A percentile compares a stretch with the other conserved stretches of the same genome.
Evolutionary conservation across 1,140 invertebrate species (phyloP).

Genomic region (Druon quercuslanigerum): DNA sequence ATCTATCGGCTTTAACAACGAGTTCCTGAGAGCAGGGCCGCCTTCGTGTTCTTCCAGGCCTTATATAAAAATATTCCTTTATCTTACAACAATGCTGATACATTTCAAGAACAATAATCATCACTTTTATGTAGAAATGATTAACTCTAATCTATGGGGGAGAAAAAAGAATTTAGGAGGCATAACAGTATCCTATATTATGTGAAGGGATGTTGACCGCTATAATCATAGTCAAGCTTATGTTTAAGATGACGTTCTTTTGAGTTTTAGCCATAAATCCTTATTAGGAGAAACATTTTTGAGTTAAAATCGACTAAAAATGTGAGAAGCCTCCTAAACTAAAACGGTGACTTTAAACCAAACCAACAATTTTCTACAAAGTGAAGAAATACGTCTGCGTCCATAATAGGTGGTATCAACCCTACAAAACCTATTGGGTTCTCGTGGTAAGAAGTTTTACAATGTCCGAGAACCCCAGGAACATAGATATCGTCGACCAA

Average conservation of each 20-base stretch:
- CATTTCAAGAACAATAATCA: background rate
- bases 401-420: constrained; percentile 17
- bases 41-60: constrained; percentile 1
- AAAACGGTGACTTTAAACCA: no score
- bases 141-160: constrained; percentile 38
- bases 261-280: no score
- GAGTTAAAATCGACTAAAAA: no score
- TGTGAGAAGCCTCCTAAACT: no score
- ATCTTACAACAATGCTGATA: background rate
- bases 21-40: constrained; percentile 51
- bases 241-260: no score
- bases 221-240: no score
- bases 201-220: no score
- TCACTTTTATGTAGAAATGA: background rate
- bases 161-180: background rate
- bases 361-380: background rate
- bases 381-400: background rate
- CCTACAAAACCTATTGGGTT: constrained; percentile 1
- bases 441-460: background rate
- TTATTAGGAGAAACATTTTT: no score
- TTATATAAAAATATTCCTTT: background rate
- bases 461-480: background rate
- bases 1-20: constrained; percentile 65
- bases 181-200: no score
- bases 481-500: background rate